Evolutionary conservation across 1,140 invertebrate genomes (phyloP).

Genomic region (Anoplolepis gracilipes): DNA sequence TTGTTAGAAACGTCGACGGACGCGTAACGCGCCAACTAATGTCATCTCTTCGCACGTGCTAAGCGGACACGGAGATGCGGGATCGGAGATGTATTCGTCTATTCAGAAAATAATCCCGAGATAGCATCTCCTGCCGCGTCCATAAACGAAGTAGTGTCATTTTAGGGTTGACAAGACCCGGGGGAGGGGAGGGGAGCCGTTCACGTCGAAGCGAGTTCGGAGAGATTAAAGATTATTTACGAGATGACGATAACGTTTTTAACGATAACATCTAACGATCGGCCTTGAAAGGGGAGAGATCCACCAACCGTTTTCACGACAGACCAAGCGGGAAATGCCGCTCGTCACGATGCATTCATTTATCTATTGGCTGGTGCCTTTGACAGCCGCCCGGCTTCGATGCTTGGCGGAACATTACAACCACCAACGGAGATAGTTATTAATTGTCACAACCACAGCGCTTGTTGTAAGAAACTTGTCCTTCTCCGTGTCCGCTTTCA

Average conservation of each 20-base stretch:
- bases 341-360: slow-evolving; percentile 85
- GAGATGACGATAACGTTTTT: slow-evolving; percentile 85
- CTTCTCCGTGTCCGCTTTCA: not conserved
- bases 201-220: slow-evolving; percentile 36
- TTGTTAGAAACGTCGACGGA: slow-evolving; percentile 42
- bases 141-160: slow-evolving; percentile 69
- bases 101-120: slow-evolving; percentile 85
- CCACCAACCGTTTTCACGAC: slow-evolving; percentile 81
- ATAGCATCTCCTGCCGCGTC: slow-evolving; percentile 79
- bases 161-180: slow-evolving; percentile 63
- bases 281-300: slow-evolving; percentile 82
- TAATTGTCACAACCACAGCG: slow-evolving; percentile 59
- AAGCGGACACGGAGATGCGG: slow-evolving; percentile 56
- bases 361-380: slow-evolving; percentile 73
- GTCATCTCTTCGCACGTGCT: slow-evolving; percentile 69
- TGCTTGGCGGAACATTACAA: slow-evolving; percentile 49
- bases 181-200: not conserved
- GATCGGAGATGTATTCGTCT: slow-evolving; percentile 79
- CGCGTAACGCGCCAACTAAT: slow-evolving; percentile 67
- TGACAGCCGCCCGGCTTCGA: slow-evolving; percentile 48
- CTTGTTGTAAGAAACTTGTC: slow-evolving; percentile 17
- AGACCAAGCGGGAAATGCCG: slow-evolving; percentile 83
- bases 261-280: slow-evolving; percentile 79
- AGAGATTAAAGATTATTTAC: slow-evolving; percentile 85
- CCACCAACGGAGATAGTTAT: slow-evolving; percentile 64